phyloP scores from a whole-genome alignment of 2,113 vertebrate genomes.

The Muscicapa adusta region DNA sequence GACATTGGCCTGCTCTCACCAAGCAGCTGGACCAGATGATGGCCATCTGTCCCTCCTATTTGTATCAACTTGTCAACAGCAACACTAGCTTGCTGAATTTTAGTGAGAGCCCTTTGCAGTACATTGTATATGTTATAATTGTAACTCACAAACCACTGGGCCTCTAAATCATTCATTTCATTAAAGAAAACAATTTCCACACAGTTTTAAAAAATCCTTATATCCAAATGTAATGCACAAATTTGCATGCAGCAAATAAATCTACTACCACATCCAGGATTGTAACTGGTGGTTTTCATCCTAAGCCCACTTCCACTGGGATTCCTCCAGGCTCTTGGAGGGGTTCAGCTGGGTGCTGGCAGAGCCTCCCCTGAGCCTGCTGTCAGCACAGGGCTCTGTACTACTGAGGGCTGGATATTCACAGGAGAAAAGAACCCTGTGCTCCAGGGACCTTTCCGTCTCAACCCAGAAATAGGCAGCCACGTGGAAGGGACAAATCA shows the following conservation, averaged over 20 bases:
- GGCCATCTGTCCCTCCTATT: not conserved
- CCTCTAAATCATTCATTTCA: not conserved
- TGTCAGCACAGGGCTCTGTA: rapidly evolving
- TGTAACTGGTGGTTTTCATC: not conserved
- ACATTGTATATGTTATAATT: not conserved
- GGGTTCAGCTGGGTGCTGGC: rapidly evolving
- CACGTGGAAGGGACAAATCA: not conserved
- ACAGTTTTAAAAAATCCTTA: not conserved
- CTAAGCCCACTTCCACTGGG: not conserved
- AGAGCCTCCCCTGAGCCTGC: not conserved
- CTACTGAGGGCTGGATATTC: rapidly evolving
- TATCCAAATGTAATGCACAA: rapidly evolving
- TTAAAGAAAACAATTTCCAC: not conserved
- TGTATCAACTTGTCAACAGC: not conserved
- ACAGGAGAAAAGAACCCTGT: not conserved
- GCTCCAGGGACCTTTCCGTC: not conserved
- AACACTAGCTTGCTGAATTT: not conserved
- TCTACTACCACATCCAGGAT: not conserved
- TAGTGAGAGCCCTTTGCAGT: not conserved
- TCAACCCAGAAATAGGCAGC: not conserved
- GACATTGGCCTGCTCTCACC: not conserved
- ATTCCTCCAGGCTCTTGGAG: not conserved
- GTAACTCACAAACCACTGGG: not conserved
- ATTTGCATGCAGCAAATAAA: not conserved
- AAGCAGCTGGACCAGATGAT: not conserved